These are phyloP conservation scores for Mercenaria mercenaria DNA, from an alignment of 1,140 invertebrate genomes.

Conservation along the genomic window DNA sequence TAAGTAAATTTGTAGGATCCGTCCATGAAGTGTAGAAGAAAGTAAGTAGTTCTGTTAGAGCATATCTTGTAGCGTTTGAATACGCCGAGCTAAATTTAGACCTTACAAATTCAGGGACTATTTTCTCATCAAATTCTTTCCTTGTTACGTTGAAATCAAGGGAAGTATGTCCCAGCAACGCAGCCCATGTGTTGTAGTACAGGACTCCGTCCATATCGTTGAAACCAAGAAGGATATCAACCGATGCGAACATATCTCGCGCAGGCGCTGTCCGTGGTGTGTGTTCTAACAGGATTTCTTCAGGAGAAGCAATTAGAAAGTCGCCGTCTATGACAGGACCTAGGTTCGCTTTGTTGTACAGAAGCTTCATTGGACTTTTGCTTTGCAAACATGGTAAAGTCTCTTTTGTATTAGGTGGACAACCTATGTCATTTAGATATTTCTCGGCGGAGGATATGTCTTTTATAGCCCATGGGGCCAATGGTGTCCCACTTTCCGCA, in stretches of 20 bases:
- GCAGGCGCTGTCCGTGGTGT: background rate
- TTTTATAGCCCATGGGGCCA: background rate
- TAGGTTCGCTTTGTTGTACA: background rate
- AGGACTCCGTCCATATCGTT: background rate
- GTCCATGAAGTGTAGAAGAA: background rate
- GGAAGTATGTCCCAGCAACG: background rate
- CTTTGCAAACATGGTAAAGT: background rate
- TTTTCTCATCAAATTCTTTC: background rate
- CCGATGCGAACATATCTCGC: background rate
- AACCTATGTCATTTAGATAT: background rate
- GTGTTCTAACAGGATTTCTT: background rate
- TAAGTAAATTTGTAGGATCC: background rate
- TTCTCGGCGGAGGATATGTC: background rate
- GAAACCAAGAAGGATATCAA: background rate
- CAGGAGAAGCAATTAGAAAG: background rate
- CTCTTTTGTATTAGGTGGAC: background rate
- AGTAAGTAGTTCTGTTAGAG: background rate
- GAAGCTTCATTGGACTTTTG: background rate
- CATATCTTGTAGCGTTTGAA: background rate
- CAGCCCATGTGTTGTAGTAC: background rate
- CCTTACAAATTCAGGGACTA: background rate
- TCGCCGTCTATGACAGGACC: background rate
- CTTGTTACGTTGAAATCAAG: background rate
- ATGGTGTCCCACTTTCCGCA: constrained; percentile 21
- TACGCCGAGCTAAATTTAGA: background rate